Evolutionary conservation across 2,113 vertebrate genomes (phyloP).

Genomic region (Vicugna pacos): DNA sequence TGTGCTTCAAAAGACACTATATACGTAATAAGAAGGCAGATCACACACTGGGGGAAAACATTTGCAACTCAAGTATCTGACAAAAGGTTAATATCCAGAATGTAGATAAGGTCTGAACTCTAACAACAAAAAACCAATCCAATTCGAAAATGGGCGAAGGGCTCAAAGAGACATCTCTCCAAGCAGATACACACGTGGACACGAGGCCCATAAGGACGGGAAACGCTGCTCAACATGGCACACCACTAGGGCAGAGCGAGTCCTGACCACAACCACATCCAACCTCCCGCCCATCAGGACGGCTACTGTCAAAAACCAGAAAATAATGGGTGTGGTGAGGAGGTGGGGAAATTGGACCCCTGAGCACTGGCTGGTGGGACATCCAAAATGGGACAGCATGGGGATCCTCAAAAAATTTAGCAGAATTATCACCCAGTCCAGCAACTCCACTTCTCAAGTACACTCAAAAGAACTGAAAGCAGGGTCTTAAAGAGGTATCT

Average conservation of each 20-base stretch:
- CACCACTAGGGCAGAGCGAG: not conserved
- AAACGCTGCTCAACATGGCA: not conserved
- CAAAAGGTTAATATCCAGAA: not conserved
- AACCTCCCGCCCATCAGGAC: too few species aligned
- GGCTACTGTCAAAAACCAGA: not conserved
- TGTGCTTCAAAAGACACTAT: not conserved
- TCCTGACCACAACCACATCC: not conserved
- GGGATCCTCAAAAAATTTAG: not conserved
- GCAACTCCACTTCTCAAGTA: too few species aligned
- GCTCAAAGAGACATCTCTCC: not conserved
- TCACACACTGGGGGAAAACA: not conserved
- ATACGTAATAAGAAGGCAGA: not conserved
- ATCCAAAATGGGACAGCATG: fast-evolving
- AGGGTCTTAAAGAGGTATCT: too few species aligned
- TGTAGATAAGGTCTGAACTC: not conserved
- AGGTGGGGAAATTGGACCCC: not conserved
- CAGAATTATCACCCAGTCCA: too few species aligned
- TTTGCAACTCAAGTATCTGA: not conserved
- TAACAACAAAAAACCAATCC: not conserved
- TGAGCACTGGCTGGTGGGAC: fast-evolving
- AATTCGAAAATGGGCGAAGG: not conserved
- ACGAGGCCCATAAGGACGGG: not conserved
- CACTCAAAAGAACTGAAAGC: too few species aligned
- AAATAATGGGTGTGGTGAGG: fast-evolving
- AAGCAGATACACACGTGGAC: not conserved